Conservation (phyloP, 1,140 invertebrate species). For the Neodiprion pinetum region DNA sequence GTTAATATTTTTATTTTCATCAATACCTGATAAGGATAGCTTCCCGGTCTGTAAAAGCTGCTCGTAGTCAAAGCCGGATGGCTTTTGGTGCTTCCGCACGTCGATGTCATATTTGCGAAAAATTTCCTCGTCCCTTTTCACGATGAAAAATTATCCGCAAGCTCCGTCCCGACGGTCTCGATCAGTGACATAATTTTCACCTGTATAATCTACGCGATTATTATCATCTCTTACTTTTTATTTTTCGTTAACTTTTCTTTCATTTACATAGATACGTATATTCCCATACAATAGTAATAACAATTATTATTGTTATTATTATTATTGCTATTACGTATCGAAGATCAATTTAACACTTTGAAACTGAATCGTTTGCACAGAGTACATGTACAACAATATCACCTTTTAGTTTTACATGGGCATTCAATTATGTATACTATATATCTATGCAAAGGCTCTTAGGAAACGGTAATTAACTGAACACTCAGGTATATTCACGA, state of each 20-base stretch:
- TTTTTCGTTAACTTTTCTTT: neutral
- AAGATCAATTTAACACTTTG: too few species aligned
- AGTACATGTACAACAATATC: too few species aligned
- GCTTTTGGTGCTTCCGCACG: slow-evolving; percentile 59
- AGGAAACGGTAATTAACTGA: too few species aligned
- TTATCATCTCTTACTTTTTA: neutral
- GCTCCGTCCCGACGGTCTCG: neutral
- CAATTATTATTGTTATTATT: neutral
- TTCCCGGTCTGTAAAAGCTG: slow-evolving; percentile 54
- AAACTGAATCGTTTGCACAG: too few species aligned
- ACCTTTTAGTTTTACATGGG: too few species aligned
- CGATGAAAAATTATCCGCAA: neutral
- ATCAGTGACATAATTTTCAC: neutral
- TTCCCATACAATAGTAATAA: neutral
- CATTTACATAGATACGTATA: neutral
- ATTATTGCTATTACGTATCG: too few species aligned
- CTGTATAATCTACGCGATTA: neutral
- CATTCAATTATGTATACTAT: too few species aligned
- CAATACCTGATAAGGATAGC: slow-evolving; percentile 59
- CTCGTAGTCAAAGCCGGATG: slow-evolving; percentile 52
- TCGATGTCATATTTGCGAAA: slow-evolving; percentile 51
- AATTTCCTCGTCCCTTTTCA: neutral
- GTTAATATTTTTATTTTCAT: slow-evolving; percentile 19
- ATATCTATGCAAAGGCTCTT: too few species aligned
- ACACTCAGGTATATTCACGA: too few species aligned